A percentile compares a stretch with the other conserved stretches of the same genome.
phyloP scores from a whole-genome alignment of 2,888 invertebrate species.

The Pachliopta kotzebuea region DNA sequence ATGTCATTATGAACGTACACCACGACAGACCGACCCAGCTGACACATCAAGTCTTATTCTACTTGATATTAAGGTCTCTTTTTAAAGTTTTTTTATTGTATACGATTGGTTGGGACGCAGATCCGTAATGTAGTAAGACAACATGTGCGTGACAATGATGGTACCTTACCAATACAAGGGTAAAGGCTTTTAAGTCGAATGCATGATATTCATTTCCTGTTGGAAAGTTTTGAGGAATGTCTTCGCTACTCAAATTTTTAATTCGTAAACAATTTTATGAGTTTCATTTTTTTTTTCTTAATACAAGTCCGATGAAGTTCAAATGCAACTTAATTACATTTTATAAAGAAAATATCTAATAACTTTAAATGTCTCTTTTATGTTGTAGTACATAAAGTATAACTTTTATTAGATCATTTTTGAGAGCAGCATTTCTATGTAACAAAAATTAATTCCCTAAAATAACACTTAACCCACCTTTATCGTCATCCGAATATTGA shows the following conservation, averaged over 20 bases:
- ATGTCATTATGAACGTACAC: slow-evolving; percentile 76
- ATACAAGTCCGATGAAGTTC: no score
- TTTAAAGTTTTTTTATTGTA: slow-evolving; percentile 22
- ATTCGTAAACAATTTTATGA: neutral
- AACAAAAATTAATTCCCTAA: slow-evolving; percentile 49
- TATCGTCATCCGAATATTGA: slow-evolving; percentile 69
- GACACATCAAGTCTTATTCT: slow-evolving; percentile 29
- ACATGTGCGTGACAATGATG: slow-evolving; percentile 75
- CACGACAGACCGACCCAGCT: slow-evolving; percentile 38
- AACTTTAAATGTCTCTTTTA: no score
- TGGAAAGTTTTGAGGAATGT: slow-evolving; percentile 53
- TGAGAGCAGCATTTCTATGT: neutral
- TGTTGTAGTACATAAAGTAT: neutral
- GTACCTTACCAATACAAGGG: slow-evolving; percentile 65
- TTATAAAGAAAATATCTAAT: no score
- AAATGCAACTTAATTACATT: no score
- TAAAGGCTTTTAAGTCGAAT: slow-evolving; percentile 57
- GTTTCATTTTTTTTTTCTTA: no score
- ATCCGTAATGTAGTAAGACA: slow-evolving; percentile 73
- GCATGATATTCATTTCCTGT: slow-evolving; percentile 41
- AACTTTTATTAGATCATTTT: neutral
- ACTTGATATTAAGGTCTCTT: slow-evolving; percentile 30
- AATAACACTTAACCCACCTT: slow-evolving; percentile 71
- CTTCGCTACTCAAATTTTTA: slow-evolving; percentile 16
- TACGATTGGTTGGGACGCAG: slow-evolving; percentile 53